These are phyloP conservation scores for Seira ritae DNA, from an alignment of 2,888 invertebrate genomes.

Conservation along the genomic window DNA sequence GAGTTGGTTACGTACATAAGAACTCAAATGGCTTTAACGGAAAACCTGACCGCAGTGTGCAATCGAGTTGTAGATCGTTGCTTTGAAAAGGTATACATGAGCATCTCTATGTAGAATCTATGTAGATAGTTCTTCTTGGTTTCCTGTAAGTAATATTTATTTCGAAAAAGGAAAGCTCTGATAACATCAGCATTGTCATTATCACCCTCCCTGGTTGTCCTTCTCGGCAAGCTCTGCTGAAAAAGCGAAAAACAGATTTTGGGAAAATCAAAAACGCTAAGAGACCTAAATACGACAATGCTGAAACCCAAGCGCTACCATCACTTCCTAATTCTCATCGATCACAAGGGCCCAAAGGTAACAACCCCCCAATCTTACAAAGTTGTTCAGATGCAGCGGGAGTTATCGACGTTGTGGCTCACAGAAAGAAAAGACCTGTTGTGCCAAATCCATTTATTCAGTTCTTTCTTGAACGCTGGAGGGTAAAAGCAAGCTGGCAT, in stretches of 20 bases:
- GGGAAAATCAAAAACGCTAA: background rate
- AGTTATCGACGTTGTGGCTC: no score
- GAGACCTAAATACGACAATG: background rate
- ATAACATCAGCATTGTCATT: conserved; percentile 47
- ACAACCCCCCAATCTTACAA: no score
- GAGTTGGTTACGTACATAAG: conserved; percentile 28
- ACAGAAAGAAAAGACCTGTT: no score
- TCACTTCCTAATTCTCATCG: no score
- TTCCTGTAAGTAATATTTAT: no score
- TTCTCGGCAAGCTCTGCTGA: background rate
- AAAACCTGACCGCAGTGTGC: conserved; percentile 22
- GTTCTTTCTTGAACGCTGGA: conserved; percentile 34
- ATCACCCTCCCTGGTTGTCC: conserved; percentile 44
- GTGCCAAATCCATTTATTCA: conserved; percentile 27
- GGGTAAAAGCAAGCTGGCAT: no score
- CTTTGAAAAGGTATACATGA: conserved; percentile 24
- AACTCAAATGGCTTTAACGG: conserved; percentile 33
- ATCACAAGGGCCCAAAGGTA: no score
- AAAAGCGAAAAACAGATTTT: conserved; percentile 32
- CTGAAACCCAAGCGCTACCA: background rate
- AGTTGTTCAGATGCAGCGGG: no score
- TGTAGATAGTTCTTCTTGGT: no score
- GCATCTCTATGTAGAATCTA: no score
- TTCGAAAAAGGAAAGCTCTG: conserved; percentile 39
- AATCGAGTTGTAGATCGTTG: conserved; percentile 45